Base-by-base conservation (phyloP, 2,888 invertebrate genomes). In the Zootermopsis nevadensis region DNA sequence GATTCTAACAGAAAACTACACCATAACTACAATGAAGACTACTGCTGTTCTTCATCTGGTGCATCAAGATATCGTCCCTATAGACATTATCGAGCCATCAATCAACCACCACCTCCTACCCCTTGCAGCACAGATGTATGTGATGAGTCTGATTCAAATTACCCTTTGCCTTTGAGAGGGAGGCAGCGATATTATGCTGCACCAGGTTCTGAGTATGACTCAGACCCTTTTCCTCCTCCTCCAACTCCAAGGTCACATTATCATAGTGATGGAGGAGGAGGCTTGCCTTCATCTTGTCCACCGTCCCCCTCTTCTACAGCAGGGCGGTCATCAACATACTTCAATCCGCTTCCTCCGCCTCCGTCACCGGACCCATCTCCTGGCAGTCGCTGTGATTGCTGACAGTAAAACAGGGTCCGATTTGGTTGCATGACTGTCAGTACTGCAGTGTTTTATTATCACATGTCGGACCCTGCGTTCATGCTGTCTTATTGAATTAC, bases 101-200 rank as follows among this genome's bases (percentile, higher is more conserved):
- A 94, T 90, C 95, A 95, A 89, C 96, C 97, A 0, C 98, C 98
- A 12, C 98, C 98, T 38, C 98, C 98, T 22, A 98, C 98, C 33
- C 98, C 98, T 0, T 98, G 97, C 88, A 97, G 97, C 86, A 98
- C 98, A 55, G 98, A 98, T 86, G 96, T 98, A 86, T 98, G 97
- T 87, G 96, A 97, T 89, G 97, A 97, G 89, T 96, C 96, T 35
- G 97, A 97, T 87, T 94, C 93, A 83, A 94, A 94, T 88, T 94
- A 93, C 87, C 93, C 93, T 22, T 77, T 55, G 55, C 90, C 91
- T 67, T 55, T 79, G 7, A 76, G 79, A 22, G 80, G 83, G 30
- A 42, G 83, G 30, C 83, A 77, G 33, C 35, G 85, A 33, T 85
- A 85, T 79, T 85, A 83, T 81, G 81, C 66, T 10, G 83, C 83